Percentiles rank a stretch among this genome's conserved stretches.
Evolutionary conservation across 1,140 invertebrate species (phyloP).

Genomic region (Mizuhopecten yessoensis): DNA sequence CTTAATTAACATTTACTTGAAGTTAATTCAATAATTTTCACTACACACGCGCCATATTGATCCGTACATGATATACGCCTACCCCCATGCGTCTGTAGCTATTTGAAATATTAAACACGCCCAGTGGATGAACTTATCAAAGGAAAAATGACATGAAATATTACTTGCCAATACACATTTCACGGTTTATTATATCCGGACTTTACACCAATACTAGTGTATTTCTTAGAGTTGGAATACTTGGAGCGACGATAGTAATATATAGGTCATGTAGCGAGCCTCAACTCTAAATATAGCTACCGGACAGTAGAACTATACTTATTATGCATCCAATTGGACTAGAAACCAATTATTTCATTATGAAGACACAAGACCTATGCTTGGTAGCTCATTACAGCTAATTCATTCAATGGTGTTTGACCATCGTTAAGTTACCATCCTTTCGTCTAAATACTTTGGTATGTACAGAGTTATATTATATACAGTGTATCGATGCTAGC

Average conservation of each 20-base stretch:
- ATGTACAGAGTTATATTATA: not conserved
- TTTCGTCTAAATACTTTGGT: not conserved
- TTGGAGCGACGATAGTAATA: not conserved
- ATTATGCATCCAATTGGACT: not conserved
- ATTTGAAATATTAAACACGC: slow-evolving; percentile 12
- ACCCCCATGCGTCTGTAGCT: not conserved
- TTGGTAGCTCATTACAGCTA: not conserved
- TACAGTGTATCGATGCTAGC: not conserved
- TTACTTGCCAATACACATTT: not conserved
- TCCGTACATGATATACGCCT: not conserved
- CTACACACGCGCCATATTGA: not conserved
- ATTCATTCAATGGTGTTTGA: not conserved
- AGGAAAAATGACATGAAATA: not conserved
- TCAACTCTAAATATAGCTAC: not conserved
- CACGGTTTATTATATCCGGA: not conserved
- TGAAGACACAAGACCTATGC: not conserved
- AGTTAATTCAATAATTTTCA: slow-evolving; percentile 35
- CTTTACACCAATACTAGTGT: not conserved
- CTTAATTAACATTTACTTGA: not conserved
- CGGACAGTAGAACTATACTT: no score
- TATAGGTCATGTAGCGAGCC: not conserved
- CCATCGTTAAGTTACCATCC: not conserved
- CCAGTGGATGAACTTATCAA: not conserved
- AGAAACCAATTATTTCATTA: not conserved
- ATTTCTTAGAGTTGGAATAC: not conserved